Evolutionary conservation across 2,113 vertebrate genomes (phyloP).

Genomic region (Nibea albiflora): DNA sequence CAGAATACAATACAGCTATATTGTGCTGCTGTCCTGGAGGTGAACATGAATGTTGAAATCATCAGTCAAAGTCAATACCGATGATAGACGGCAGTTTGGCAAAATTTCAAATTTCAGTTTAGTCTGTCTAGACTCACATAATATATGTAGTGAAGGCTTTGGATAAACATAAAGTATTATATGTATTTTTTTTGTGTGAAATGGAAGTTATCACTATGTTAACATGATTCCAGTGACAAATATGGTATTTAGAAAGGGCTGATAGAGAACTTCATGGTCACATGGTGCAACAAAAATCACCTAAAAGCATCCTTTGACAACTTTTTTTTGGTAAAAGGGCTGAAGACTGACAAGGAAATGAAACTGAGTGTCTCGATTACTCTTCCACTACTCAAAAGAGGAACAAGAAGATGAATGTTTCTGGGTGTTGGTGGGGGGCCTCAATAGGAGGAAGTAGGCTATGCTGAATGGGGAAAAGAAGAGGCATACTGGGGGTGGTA

Average conservation of each 20-base stretch:
- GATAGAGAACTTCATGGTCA: too few species aligned
- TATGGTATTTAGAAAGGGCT: too few species aligned
- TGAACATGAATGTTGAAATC: neutral
- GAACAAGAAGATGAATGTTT: neutral
- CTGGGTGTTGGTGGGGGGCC: neutral
- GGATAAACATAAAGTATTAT: too few species aligned
- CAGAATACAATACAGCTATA: neutral
- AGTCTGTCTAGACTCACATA: neutral
- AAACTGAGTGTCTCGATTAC: neutral
- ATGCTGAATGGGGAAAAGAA: neutral
- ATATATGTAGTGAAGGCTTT: too few species aligned
- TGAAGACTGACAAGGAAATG: neutral
- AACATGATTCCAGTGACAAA: too few species aligned
- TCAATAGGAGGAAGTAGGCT: neutral
- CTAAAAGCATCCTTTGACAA: neutral
- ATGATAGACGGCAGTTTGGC: neutral
- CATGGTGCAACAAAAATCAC: too few species aligned
- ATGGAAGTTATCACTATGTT: too few species aligned
- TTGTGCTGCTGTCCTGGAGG: neutral
- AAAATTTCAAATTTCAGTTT: too few species aligned
- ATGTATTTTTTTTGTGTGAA: too few species aligned
- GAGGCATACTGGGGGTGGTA: neutral
- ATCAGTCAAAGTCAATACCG: neutral
- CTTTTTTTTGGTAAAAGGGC: neutral
- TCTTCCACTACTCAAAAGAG: neutral